Evolutionary conservation across 2,888 invertebrate genomes (phyloP), one percentile per base, ranked within the genome.

Genomic region (Caenorhabditis auriculariae): DNA sequence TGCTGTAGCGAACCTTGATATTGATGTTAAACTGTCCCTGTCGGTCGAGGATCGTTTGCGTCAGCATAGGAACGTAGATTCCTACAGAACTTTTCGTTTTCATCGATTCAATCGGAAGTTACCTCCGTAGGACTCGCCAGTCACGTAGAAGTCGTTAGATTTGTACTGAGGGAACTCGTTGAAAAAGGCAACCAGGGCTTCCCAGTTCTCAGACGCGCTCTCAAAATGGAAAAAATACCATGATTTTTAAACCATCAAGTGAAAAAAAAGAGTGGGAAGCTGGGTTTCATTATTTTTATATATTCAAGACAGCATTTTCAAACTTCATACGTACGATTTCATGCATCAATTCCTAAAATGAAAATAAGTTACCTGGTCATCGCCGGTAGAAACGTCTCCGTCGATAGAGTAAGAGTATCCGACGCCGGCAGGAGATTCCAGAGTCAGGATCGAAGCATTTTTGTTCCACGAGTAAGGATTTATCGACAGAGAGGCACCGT

Each of bases 351-450:
- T n/a, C n/a, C n/a, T n/a, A n/a, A n/a, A n/a, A n/a, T n/a, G n/a
- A n/a, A n/a, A n/a, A n/a, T n/a, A 23, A 32, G 4, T 39, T 29
- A 56, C 57, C 55, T 66, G 59, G 24, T 56, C 54, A 52, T 72
- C 72, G 26, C 65, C 61, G 38, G 67, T 74, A 39, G 68, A 49
- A 52, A 83, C 82, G 45, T 83, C 81, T 44, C 81, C 78, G 67
- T 83, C 82, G 17, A 72, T 73, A 7, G 83, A 73, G 69, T 84
- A 85, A 0, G 84, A 84, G 71, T 80, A 85, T 4, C 85, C 85
- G 27, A 85, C 85, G 44, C 85, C 85, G 27, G 85, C 85, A n/a
- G 85, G 85, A 0, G 85, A 81, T 72, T 85, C 85, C 47, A 85
- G 60, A 60, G 83, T 85, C 46, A 85, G 57, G 59, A 85, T 82